phyloP scores from a whole-genome alignment of 2,888 invertebrate genomes.

The Drosophila lacicola region DNA sequence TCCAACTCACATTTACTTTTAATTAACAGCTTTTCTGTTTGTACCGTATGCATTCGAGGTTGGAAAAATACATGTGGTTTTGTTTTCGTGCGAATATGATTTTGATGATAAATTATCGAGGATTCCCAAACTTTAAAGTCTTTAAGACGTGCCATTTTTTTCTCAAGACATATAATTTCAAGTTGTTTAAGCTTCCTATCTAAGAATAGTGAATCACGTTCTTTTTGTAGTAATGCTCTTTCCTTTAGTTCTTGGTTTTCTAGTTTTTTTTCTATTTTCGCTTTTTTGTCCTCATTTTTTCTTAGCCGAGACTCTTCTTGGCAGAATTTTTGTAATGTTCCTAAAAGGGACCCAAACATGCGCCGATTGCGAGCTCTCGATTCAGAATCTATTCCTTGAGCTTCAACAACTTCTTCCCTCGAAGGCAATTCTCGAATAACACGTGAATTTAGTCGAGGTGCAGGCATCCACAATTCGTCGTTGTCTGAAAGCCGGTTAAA shows the following conservation, averaged over 20 bases:
- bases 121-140: conserved; percentile 96
- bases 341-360: conserved; percentile 98
- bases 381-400: conserved; percentile 93
- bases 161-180: conserved; percentile 94
- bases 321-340: conserved; percentile 97
- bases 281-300: conserved; percentile 93
- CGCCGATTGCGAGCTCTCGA: conserved; percentile 94
- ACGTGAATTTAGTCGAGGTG: conserved; percentile 90
- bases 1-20: conserved; percentile 86
- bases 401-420: conserved; percentile 91
- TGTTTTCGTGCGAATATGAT: conserved; percentile 94
- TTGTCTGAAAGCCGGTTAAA: conserved; percentile 80
- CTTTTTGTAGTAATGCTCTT: conserved; percentile 92
- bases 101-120: conserved; percentile 90
- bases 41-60: conserved; percentile 91
- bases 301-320: conserved; percentile 96
- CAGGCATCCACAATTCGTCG: conserved; percentile 67
- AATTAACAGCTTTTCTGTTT: conserved; percentile 88
- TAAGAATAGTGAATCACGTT: conserved; percentile 93
- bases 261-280: conserved; percentile 94
- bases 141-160: conserved; percentile 94
- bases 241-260: conserved; percentile 96
- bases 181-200: conserved; percentile 94
- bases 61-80: conserved; percentile 95
- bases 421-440: conserved; percentile 95